phyloP scores from a whole-genome alignment of 2,888 invertebrate genomes.

The Troilus luridus region DNA sequence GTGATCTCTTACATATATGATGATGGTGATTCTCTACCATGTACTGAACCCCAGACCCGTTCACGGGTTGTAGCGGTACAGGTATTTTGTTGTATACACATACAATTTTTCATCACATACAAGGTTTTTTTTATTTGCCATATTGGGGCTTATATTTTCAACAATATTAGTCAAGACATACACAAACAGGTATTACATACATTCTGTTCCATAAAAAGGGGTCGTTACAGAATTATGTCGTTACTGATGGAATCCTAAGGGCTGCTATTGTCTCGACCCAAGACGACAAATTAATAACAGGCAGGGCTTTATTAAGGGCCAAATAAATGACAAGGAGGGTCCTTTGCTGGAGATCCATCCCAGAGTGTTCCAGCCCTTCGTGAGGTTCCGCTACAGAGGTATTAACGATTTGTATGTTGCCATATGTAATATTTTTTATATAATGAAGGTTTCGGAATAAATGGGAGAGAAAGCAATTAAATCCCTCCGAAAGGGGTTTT shows the following conservation, averaged over 20 bases:
- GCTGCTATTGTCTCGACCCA: background rate
- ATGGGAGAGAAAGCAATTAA: too few relatives aligned
- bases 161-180: too few relatives aligned
- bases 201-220: background rate
- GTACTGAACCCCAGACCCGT: too few relatives aligned
- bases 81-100: too few relatives aligned
- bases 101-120: too few relatives aligned
- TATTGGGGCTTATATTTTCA: too few relatives aligned
- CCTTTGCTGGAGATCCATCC: background rate
- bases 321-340: background rate
- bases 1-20: too few relatives aligned
- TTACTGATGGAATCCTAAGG: background rate
- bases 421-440: background rate
- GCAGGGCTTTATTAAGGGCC: background rate
- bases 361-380: background rate
- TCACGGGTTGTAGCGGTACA: too few relatives aligned
- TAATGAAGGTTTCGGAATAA: background rate
- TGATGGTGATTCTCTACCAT: too few relatives aligned
- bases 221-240: background rate
- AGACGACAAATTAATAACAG: constrained; percentile 17
- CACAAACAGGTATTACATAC: too few relatives aligned
- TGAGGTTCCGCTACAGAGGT: background rate
- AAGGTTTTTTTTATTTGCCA: too few relatives aligned
- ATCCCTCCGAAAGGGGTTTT: too few relatives aligned
- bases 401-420: background rate